Base-by-base conservation (phyloP, 2,113 vertebrate species). In the Prunella fulvescens region DNA sequence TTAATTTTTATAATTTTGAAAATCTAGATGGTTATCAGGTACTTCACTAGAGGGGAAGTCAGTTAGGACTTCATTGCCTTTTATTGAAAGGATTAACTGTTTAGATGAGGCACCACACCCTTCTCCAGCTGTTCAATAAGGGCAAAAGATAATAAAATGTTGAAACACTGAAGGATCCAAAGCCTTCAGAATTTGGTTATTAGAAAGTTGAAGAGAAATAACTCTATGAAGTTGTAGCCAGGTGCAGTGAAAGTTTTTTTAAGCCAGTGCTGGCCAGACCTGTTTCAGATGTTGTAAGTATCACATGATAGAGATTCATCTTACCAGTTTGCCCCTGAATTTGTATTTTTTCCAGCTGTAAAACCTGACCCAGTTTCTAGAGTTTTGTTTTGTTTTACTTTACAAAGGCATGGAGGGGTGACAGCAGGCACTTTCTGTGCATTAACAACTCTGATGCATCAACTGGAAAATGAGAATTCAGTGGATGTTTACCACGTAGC, bases 381-480 rank as follows among this genome's bases (percentile, higher is more conserved):
- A 44, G 22, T 64, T 51, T 61, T 76, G 31, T 54, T 70, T 70
- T 64, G 18, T n/a, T 67, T 61, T 74, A 48, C 42, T 88, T 95
- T 86, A 86, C 53, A 76, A 97, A 99, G 99, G 86, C 98, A 98
- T 14, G 99, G 99, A 57, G 99, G 99, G 84, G 98, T 98, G 91
- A 99, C 98, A 5, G 99, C 99, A 6, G 99, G 98, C 51, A 99
- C 98, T 7, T 99, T 99, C 97, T 99, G 99, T 92, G 97, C 98
- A 31, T 97, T 99, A 47, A 98, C 97, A 14, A 98, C 99, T 18
- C 97, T 99, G 71, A 98, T 98, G 94, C 96, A 98, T 77, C 99
- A 99, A 66, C 98, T 99, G 80, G 98, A 99, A 95, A 98, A 98
- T 45, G 99, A 99, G 88, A 98, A 98, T 39, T 98, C 98, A 4